Conservation (phyloP, 2,113 vertebrate species). For the Ursus arctos region DNA sequence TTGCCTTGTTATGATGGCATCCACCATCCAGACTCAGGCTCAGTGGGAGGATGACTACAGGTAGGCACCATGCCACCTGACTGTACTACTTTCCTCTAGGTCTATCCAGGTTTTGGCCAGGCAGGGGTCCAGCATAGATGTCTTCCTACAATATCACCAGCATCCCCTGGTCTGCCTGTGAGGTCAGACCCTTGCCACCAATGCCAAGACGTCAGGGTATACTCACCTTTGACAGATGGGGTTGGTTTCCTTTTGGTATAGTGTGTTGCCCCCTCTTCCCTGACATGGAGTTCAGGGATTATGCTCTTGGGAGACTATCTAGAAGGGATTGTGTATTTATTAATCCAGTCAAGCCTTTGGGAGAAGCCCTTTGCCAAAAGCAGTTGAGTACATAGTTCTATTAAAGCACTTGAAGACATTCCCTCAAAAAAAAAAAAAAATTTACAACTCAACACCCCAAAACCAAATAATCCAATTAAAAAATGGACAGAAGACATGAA, state of each 20-base stretch:
- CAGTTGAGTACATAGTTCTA: background rate
- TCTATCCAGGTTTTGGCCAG: background rate
- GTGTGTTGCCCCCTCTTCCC: background rate
- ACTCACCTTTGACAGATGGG: background rate
- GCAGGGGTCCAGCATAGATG: constrained; percentile 79
- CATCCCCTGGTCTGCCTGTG: background rate
- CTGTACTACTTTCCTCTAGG: background rate
- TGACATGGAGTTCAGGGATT: background rate
- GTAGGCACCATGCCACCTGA: constrained; percentile 72
- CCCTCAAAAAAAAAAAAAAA: background rate
- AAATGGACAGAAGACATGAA: background rate
- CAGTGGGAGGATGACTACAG: constrained; percentile 91
- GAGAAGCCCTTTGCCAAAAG: background rate
- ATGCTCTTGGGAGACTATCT: background rate
- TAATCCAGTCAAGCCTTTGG: background rate
- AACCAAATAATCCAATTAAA: background rate
- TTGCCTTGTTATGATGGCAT: constrained; percentile 88
- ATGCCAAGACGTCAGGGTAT: background rate
- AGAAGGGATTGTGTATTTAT: background rate
- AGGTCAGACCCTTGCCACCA: background rate
- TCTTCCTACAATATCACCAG: background rate
- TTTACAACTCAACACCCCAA: background rate
- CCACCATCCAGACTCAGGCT: constrained; percentile 93
- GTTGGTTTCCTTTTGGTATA: background rate
- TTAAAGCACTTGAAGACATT: background rate